Evolutionary conservation across 1,140 invertebrate genomes (phyloP).

Genomic region (Mycetomoellerius zeteki): DNA sequence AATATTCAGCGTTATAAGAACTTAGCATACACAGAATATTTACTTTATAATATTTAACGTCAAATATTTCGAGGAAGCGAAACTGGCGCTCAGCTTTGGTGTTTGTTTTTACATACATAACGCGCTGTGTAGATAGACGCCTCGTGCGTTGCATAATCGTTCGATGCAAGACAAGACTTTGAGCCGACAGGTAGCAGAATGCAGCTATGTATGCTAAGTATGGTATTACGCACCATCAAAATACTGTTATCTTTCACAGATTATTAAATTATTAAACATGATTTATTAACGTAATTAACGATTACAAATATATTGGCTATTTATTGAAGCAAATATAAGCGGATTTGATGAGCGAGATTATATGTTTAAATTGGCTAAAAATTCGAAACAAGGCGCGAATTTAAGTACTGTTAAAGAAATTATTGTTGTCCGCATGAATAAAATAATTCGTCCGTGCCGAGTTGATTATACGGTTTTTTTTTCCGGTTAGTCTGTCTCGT

Average conservation of each 20-base stretch:
- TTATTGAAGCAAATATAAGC: not conserved
- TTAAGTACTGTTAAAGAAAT: not conserved
- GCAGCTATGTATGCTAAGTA: not conserved
- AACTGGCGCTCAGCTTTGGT: not conserved
- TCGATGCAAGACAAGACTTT: not conserved
- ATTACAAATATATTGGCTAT: not conserved
- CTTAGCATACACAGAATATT: not conserved
- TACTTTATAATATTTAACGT: constrained; percentile 21
- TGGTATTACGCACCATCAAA: not conserved
- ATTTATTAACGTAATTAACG: constrained; percentile 6
- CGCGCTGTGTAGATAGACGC: not conserved
- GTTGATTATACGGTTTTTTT: not conserved
- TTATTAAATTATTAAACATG: constrained; percentile 3
- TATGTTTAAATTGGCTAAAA: not conserved
- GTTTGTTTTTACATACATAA: constrained; percentile 14
- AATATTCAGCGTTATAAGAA: not conserved
- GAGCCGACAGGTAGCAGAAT: constrained; percentile 7
- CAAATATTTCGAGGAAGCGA: not conserved
- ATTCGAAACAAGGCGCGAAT: not conserved
- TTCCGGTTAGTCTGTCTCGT: not conserved
- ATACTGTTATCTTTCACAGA: not conserved
- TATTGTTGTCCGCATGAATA: not conserved
- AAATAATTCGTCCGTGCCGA: not conserved
- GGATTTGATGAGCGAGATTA: not conserved
- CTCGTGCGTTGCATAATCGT: not conserved